Percentiles rank a stretch among this genome's conserved stretches.
These are phyloP conservation scores for Chionis minor DNA, from an alignment of 2,113 vertebrate species.

Conservation along the genomic window DNA sequence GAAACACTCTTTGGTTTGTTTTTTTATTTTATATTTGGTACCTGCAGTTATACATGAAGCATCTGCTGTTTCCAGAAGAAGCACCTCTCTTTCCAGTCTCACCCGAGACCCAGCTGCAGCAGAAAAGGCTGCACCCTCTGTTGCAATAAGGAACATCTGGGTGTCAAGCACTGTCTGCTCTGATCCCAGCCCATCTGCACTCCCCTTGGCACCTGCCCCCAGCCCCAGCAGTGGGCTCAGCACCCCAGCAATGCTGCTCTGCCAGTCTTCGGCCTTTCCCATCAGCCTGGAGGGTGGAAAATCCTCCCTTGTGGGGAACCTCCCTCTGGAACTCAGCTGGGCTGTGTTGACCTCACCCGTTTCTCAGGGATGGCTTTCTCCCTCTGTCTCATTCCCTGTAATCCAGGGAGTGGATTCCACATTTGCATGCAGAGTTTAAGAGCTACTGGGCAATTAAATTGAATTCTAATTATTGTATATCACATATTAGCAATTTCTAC, in stretches of 20 bases:
- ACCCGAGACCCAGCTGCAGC: background rate
- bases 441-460: constrained; percentile 24
- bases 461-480: constrained; percentile 51
- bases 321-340: background rate
- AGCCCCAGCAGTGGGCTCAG: background rate
- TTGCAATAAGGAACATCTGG: background rate
- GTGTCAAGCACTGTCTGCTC: fast-evolving
- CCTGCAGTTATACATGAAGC: background rate
- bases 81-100: background rate
- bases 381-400: background rate
- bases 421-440: background rate
- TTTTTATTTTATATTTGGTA: background rate
- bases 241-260: background rate
- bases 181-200: background rate
- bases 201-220: background rate
- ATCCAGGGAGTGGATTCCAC: background rate
- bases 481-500: constrained; percentile 33
- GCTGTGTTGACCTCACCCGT: background rate
- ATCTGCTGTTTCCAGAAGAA: background rate
- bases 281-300: background rate
- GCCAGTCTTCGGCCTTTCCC: background rate
- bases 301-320: background rate
- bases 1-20: fast-evolving
- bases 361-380: background rate
- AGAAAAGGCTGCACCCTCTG: background rate